A percentile compares a stretch with the other conserved stretches of the same genome.
Evolutionary conservation across 2,888 invertebrate species (phyloP).

Genomic region (Liopterus haemorrhoidalis): DNA sequence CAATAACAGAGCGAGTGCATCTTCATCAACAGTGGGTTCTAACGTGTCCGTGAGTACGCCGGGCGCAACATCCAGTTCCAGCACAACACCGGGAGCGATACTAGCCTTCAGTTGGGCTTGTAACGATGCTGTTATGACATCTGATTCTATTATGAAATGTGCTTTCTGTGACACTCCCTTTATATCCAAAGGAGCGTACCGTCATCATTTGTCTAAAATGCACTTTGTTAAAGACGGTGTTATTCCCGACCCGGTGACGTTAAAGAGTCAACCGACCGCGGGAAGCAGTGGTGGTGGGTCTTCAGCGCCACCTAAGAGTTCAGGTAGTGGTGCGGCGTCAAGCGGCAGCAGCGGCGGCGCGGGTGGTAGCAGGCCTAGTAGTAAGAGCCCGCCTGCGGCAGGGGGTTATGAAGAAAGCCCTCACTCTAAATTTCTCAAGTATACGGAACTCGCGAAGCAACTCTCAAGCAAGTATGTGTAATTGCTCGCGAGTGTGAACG

Average conservation of each 20-base stretch:
- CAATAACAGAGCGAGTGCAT: constrained; percentile 45
- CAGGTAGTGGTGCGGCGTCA: constrained; percentile 34
- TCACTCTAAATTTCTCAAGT: constrained; percentile 96
- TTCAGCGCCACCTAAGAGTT: constrained; percentile 28
- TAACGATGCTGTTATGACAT: constrained; percentile 82
- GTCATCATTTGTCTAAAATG: constrained; percentile 93
- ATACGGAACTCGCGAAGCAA: constrained; percentile 97
- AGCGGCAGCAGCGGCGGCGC: constrained; percentile 25
- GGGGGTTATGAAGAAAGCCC: constrained; percentile 79
- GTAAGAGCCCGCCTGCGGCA: constrained; percentile 48
- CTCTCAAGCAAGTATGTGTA: constrained; percentile 95
- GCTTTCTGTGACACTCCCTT: constrained; percentile 93
- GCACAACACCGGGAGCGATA: constrained; percentile 73
- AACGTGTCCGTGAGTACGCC: constrained; percentile 39
- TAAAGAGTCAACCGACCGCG: constrained; percentile 51
- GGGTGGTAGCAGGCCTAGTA: constrained; percentile 37
- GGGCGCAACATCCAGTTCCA: constrained; percentile 38
- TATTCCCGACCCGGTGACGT: constrained; percentile 66
- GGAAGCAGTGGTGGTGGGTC: constrained; percentile 37
- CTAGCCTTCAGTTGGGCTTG: constrained; percentile 92
- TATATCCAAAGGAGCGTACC: constrained; percentile 92
- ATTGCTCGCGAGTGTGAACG: constrained; percentile 45
- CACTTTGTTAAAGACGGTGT: constrained; percentile 92
- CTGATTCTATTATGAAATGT: constrained; percentile 87
- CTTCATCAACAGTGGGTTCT: constrained; percentile 42